Conservation (phyloP, 2,888 invertebrate genomes). For the Oeneis ivallda region DNA sequence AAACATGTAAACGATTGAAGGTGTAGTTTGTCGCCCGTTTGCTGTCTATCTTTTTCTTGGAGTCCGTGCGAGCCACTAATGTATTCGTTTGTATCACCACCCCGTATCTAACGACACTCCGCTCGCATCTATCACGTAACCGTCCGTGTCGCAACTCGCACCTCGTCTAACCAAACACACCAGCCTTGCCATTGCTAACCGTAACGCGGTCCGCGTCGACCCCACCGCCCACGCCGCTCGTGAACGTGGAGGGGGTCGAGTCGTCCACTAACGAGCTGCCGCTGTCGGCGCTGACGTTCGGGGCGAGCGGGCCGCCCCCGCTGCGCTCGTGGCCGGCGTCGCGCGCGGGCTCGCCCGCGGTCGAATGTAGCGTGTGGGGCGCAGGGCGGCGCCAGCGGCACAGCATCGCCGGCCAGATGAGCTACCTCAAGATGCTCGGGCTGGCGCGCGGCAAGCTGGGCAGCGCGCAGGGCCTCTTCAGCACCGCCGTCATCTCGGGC, state of each 20-base stretch:
- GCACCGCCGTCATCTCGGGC: conserved; percentile 97
- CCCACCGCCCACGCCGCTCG: conserved; percentile 59
- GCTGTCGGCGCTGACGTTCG: conserved; percentile 82
- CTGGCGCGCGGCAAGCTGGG: conserved; percentile 84
- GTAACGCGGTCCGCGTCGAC: conserved; percentile 21
- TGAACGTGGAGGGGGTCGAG: conserved; percentile 73
- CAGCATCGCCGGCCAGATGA: conserved; percentile 98
- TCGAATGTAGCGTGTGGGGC: conserved; percentile 68
- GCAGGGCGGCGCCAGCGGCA: conserved; percentile 93
- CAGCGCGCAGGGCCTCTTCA: conserved; percentile 92
- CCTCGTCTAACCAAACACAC: conserved; percentile 28
- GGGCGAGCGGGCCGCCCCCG: conserved; percentile 23
- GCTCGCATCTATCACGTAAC: conserved; percentile 59
- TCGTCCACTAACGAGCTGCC: conserved; percentile 87
- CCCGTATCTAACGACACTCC: conserved; percentile 58
- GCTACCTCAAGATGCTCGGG: conserved; percentile 94
- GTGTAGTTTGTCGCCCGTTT: background rate
- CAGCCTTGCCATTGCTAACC: conserved; percentile 36
- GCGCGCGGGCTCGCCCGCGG: conserved; percentile 42
- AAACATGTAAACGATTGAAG: too few relatives aligned
- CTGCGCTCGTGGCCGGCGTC: conserved; percentile 44
- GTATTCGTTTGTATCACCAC: conserved; percentile 59
- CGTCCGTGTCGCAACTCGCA: conserved; percentile 38
- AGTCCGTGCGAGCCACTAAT: conserved; percentile 43
- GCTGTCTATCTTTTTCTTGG: background rate